phyloP scores from a whole-genome alignment of 2,888 invertebrate species.

The Spisula solida region DNA sequence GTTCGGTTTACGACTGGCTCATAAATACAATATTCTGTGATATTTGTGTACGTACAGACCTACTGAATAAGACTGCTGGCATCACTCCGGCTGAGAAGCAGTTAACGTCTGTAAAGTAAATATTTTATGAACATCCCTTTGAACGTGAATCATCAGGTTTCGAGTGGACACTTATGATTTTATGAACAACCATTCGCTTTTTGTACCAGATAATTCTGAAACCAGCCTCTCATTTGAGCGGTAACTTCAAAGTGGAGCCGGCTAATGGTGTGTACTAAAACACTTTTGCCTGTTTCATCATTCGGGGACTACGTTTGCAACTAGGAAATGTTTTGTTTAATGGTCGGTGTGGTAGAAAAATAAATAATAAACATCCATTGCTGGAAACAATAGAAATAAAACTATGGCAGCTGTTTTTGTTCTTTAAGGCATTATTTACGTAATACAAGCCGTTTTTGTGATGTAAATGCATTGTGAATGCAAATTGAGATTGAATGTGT shows the following conservation, averaged over 20 bases:
- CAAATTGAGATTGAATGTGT: background rate
- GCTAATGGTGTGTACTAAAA: slow-evolving; percentile 6
- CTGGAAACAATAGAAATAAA: slow-evolving; percentile 10
- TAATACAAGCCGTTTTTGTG: background rate
- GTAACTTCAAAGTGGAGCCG: slow-evolving; percentile 19
- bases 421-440: background rate
- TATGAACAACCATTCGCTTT: slow-evolving; percentile 19
- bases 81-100: background rate
- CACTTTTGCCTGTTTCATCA: slow-evolving; percentile 17
- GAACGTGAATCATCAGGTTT: slow-evolving; percentile 24
- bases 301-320: background rate
- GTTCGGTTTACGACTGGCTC: background rate
- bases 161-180: slow-evolving; percentile 36
- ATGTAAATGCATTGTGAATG: background rate
- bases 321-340: slow-evolving; percentile 16
- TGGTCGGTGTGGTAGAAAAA: background rate
- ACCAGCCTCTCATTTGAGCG: slow-evolving; percentile 10
- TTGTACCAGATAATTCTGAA: slow-evolving; percentile 13
- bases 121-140: slow-evolving; percentile 18
- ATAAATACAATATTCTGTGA: background rate
- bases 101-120: background rate
- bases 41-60: slow-evolving; percentile 16
- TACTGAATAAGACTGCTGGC: background rate
- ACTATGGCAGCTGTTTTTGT: background rate
- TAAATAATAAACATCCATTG: slow-evolving; percentile 4